Evolutionary conservation across 1,140 invertebrate genomes (phyloP), one percentile per base, ranked within the genome.

Genomic region (Glomeris maerens): DNA sequence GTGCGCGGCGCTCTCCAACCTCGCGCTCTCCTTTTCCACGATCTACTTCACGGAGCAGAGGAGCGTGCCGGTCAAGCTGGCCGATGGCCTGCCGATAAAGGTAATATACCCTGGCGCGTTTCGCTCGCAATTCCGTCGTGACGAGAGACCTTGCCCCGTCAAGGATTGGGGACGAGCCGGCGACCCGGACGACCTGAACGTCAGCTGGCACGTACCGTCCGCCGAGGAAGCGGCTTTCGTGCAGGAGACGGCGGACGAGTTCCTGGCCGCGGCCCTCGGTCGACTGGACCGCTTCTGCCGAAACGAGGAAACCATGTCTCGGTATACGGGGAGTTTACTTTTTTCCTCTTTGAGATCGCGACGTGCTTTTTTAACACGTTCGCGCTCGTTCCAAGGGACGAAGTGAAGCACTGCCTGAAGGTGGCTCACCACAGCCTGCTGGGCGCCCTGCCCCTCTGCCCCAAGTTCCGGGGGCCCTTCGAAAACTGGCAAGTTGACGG

Each of bases 111-210:
- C 17, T 36, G 10, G 10, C 31, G 31, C 10, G 31, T 36, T 13
- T 36, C 31, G 17, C 20, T 42, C 4, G 40, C 5, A 42, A 7
- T 42, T 42, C 17, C 20, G 20, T 42, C 17, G 5, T 42, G 25
- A 42, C 40, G 53, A 56, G 1, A n/a, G n/a, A n/a, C n/a, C n/a
- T n/a, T n/a, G n/a, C 56, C n/a, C n/a, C n/a, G n/a, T n/a, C n/a
- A n/a, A 79, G 79, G 78, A 90, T 53, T 95, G 90, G 91, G 89
- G 84, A 0, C 71, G 76, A 50, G 68, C 78, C 1, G 74, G 77
- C 10, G 66, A 83, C 57, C 59, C 83, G 2, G 66, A 80, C 25
- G 70, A 78, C 2, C 64, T 84, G 10, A 71, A 78, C 4, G 68
- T 89, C 1, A 67, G 80, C 36, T 93, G 84, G 84, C 83, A 87